phyloP scores from a whole-genome alignment of 2,113 vertebrate species.

The Psammodynastes pulverulentus region DNA sequence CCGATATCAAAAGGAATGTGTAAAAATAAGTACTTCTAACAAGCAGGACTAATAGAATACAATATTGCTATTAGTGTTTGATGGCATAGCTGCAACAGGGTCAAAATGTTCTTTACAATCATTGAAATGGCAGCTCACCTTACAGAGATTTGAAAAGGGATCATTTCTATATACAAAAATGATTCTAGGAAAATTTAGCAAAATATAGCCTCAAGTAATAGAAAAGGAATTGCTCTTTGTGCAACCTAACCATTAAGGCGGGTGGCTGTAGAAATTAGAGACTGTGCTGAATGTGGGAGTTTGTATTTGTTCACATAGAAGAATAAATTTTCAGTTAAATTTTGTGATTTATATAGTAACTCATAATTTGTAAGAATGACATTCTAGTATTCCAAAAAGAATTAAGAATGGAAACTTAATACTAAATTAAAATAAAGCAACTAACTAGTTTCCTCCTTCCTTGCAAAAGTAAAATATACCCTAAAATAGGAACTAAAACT shows the following conservation, averaged over 20 bases:
- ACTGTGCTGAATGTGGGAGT: not conserved
- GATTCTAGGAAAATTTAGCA: not conserved
- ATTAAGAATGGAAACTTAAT: not conserved
- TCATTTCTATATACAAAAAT: not conserved
- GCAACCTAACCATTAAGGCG: not conserved
- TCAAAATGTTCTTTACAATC: not conserved
- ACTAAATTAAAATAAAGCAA: not conserved
- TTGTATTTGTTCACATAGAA: not conserved
- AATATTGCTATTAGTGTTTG: not conserved
- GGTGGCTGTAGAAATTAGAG: not conserved
- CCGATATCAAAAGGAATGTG: not conserved
- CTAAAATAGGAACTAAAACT: slow-evolving; percentile 36
- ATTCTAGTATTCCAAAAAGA: not conserved
- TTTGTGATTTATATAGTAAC: not conserved
- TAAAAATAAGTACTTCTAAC: not conserved
- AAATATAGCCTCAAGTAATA: not conserved
- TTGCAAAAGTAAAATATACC: slow-evolving; percentile 1
- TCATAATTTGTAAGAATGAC: not conserved
- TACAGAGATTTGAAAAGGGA: not conserved
- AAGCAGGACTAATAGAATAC: not conserved
- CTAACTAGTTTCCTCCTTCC: not conserved
- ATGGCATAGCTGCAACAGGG: not conserved
- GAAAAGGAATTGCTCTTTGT: not conserved
- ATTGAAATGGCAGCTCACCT: too few species aligned
- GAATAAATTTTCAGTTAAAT: not conserved